A percentile compares a stretch with the other conserved stretches of the same genome.
These are phyloP conservation scores for Rhamphomyia laevipes DNA, from an alignment of 2,888 invertebrate genomes.

Conservation along the genomic window DNA sequence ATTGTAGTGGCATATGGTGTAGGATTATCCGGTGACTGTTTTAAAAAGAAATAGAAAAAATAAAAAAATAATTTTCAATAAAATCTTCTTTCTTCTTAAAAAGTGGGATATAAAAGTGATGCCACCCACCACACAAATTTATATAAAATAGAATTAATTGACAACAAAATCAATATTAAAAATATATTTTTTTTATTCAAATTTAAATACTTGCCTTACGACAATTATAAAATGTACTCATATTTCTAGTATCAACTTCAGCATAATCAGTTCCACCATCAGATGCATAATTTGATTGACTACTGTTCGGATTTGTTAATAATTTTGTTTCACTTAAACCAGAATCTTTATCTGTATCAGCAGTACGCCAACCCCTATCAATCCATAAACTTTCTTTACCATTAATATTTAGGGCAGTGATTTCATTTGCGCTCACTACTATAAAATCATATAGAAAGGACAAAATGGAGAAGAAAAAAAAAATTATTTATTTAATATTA, in stretches of 20 bases:
- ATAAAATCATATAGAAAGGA: slow-evolving; percentile 11
- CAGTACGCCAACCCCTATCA: slow-evolving; percentile 54
- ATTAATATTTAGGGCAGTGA: slow-evolving; percentile 38
- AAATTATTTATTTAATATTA: not conserved
- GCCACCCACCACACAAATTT: too few species aligned
- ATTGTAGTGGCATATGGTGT: slow-evolving; percentile 67
- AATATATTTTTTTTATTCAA: slow-evolving; percentile 9
- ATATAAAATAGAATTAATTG: not conserved
- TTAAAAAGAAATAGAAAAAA: not conserved
- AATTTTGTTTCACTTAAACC: slow-evolving; percentile 45
- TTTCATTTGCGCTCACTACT: slow-evolving; percentile 40
- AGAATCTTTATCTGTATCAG: slow-evolving; percentile 51
- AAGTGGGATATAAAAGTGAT: not conserved
- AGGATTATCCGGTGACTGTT: slow-evolving; percentile 47
- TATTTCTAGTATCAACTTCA: slow-evolving; percentile 50
- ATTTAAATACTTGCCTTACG: slow-evolving; percentile 45
- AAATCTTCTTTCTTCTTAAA: not conserved
- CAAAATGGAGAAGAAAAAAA: not conserved
- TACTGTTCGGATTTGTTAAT: slow-evolving; percentile 41
- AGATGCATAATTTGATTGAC: slow-evolving; percentile 36
- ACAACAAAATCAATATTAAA: not conserved
- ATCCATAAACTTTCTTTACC: slow-evolving; percentile 58
- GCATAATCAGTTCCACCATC: slow-evolving; percentile 51
- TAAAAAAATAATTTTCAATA: not conserved
- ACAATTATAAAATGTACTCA: slow-evolving; percentile 60